Conservation (phyloP, 2,888 invertebrate species). For the Eilema griseolum region DNA sequence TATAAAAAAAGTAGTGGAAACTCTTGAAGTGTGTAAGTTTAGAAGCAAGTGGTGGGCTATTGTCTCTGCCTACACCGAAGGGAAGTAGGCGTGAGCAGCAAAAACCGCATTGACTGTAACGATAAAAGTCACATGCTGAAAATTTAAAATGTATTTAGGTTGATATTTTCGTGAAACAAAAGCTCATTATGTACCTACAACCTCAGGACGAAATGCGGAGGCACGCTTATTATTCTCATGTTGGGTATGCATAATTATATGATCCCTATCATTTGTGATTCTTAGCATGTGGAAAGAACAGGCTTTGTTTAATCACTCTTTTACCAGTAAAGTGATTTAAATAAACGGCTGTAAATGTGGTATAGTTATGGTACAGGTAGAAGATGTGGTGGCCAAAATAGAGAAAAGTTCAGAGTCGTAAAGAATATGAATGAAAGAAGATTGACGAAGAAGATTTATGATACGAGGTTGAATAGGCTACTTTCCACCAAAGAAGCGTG, state of each 20-base stretch:
- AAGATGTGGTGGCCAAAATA: too few species aligned
- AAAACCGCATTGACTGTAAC: background rate
- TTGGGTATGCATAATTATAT: constrained; percentile 31
- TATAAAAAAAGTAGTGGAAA: too few species aligned
- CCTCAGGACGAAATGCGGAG: constrained; percentile 22
- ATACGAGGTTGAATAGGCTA: too few species aligned
- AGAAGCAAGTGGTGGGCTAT: too few species aligned
- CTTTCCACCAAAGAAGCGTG: too few species aligned
- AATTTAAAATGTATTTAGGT: constrained; percentile 24
- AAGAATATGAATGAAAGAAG: too few species aligned
- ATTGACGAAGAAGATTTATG: too few species aligned
- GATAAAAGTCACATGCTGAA: constrained; percentile 15
- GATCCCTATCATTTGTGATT: constrained; percentile 3
- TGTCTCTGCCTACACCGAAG: too few species aligned
- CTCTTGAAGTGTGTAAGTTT: too few species aligned
- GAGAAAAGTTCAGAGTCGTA: too few species aligned
- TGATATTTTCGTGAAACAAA: constrained; percentile 21
- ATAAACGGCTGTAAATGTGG: too few species aligned
- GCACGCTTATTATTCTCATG: constrained; percentile 26
- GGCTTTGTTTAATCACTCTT: background rate
- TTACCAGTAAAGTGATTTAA: background rate
- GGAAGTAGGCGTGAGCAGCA: background rate
- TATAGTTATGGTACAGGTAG: too few species aligned
- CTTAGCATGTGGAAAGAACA: background rate
- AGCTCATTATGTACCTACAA: constrained; percentile 24